A percentile compares a stretch with the other conserved stretches of the same genome.
These are phyloP conservation scores for Lochmaea crataegi DNA, from an alignment of 2,888 invertebrate genomes.

Conservation along the genomic window DNA sequence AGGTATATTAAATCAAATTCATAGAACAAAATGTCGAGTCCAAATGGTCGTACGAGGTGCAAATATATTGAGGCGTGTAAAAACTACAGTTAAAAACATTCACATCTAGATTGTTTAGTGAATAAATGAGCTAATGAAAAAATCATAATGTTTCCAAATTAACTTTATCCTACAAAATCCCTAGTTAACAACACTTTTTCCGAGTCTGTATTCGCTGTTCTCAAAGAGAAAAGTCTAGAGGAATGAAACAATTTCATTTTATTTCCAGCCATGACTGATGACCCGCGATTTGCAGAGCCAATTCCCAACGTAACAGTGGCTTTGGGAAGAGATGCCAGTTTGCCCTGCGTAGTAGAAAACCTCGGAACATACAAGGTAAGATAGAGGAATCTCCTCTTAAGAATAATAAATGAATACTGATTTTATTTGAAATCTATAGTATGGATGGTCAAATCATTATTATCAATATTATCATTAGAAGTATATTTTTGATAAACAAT, in stretches of 20 bases:
- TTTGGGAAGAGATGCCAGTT: constrained; percentile 87
- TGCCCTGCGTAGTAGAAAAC: constrained; percentile 91
- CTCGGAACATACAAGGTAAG: constrained; percentile 89
- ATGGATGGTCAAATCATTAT: too few relatives aligned
- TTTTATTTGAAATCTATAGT: background rate
- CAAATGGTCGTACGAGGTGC: too few relatives aligned
- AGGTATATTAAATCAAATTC: too few relatives aligned
- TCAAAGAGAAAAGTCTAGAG: background rate
- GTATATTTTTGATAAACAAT: too few relatives aligned
- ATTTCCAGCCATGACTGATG: constrained; percentile 83
- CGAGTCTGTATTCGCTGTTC: background rate
- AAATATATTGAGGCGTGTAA: too few relatives aligned
- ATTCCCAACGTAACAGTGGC: constrained; percentile 94
- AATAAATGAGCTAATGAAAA: background rate
- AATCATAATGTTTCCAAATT: background rate
- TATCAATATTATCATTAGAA: too few relatives aligned
- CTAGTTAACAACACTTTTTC: background rate
- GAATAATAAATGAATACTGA: background rate
- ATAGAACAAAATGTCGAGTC: too few relatives aligned
- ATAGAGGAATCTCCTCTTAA: background rate
- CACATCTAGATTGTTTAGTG: background rate
- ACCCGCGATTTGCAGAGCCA: constrained; percentile 88
- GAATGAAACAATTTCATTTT: constrained; percentile 45
- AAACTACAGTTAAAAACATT: background rate
- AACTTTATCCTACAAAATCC: background rate